Percentiles rank a stretch among this genome's conserved stretches.
Conservation (phyloP, 2,113 vertebrate genomes). For the Chloebia gouldiae region DNA sequence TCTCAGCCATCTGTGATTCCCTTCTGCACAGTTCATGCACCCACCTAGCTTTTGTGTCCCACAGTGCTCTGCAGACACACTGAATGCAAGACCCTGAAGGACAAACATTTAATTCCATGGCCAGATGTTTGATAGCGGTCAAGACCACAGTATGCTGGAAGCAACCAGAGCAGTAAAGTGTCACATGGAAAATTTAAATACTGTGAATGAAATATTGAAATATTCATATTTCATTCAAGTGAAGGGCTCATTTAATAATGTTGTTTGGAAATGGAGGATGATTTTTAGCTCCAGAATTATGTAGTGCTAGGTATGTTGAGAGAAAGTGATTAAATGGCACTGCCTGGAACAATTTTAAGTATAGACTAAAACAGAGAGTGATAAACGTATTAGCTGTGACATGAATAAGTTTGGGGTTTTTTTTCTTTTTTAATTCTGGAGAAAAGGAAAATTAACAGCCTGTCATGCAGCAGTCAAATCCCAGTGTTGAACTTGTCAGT, state of each 20-base stretch:
- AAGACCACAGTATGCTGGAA: not conserved
- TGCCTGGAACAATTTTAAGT: not conserved
- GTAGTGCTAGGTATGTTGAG: not conserved
- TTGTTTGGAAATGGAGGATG: not conserved
- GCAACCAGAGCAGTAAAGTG: not conserved
- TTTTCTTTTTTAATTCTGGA: not conserved
- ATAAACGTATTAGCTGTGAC: not conserved
- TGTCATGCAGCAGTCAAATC: conserved; percentile 48
- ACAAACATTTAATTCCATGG: not conserved
- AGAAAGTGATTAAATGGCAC: not conserved
- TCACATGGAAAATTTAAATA: conserved; percentile 46
- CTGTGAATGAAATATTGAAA: conserved; percentile 18
- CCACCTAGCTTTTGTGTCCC: not conserved
- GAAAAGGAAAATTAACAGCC: conserved; percentile 55
- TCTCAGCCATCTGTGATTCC: not conserved
- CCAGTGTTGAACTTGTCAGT: conserved; percentile 64
- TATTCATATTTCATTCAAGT: not conserved
- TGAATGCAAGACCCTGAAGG: not conserved
- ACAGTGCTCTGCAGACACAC: not conserved
- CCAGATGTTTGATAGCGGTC: not conserved
- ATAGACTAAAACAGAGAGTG: not conserved
- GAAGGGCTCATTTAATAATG: not conserved
- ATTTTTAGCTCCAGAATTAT: not conserved
- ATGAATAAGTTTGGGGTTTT: not conserved
- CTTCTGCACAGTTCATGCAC: not conserved